Evolutionary conservation across 2,797 vertebrate species (phyloP).

Genomic region (Labroides dimidiatus): DNA sequence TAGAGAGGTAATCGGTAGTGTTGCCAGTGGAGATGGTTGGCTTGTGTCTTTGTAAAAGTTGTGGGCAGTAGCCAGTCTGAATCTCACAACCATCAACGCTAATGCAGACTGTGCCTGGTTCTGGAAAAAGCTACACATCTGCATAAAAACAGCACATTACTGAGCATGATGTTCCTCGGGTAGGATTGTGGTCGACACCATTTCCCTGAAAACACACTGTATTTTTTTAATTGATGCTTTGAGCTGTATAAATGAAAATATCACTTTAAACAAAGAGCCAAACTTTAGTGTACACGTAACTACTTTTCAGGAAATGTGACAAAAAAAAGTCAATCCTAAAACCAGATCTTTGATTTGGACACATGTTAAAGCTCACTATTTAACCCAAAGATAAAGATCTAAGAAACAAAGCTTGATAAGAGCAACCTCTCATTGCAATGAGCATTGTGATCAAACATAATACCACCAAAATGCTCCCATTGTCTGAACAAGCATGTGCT

Average conservation of each 20-base stretch:
- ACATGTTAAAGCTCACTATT: slow-evolving; percentile 1
- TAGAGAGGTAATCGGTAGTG: too few relatives aligned
- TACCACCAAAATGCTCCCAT: slow-evolving; percentile 49
- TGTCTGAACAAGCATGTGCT: slow-evolving; percentile 61
- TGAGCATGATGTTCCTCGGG: too few relatives aligned
- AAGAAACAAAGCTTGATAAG: slow-evolving; percentile 6
- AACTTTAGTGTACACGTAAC: background rate
- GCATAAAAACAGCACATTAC: too few relatives aligned
- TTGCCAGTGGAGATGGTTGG: too few relatives aligned
- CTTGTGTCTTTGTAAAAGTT: too few relatives aligned
- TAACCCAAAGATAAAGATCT: slow-evolving; percentile 3
- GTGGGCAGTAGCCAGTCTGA: too few relatives aligned
- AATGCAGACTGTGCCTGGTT: too few relatives aligned
- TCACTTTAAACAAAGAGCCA: background rate
- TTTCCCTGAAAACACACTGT: too few relatives aligned
- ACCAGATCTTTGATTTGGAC: background rate
- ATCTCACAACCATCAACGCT: too few relatives aligned
- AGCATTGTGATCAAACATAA: slow-evolving; percentile 60
- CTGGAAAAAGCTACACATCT: too few relatives aligned
- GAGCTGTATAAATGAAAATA: background rate
- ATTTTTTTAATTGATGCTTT: too few relatives aligned
- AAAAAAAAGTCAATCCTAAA: background rate
- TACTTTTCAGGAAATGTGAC: background rate
- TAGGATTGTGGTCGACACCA: too few relatives aligned
- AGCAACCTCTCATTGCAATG: slow-evolving; percentile 9